Evolutionary conservation across 2,113 vertebrate species (phyloP), one percentile per base, ranked within the genome.

Genomic region (Columba livia): DNA sequence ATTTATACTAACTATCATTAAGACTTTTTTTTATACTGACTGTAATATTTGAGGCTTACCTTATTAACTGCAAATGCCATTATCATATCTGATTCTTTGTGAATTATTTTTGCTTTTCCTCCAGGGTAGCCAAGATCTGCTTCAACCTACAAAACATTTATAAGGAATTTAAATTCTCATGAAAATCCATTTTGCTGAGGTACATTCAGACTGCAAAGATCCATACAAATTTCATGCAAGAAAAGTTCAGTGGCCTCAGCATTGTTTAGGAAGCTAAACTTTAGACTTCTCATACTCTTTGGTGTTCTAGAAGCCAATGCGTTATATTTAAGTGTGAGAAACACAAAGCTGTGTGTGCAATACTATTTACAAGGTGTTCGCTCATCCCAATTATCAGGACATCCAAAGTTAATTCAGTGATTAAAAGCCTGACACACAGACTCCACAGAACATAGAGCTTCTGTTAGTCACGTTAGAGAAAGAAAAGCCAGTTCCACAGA

Each of bases 31-130:
- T 26, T 90, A 51, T 4, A 32, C 9, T 79, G 73, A n/a, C 1
- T 60, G 11, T 74, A 96, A 60, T 85, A 65, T 81, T 70, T 64
- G 40, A 88, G 42, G 48, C 50, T 81, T 96, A 99, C 99, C 99
- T 99, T 99, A 96, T 99, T 99, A 93, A 99, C 98, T 34, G 99
- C 98, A 97, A 99, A 99, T 10, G 99, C 99, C 99, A 99, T 99
- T 94, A 99, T 99, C 96, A 99, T 99, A 95, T 99, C 99, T 2
- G 99, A 99, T 70, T 99, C 99, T 96, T 99, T 99, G 95, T 99
- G 99, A 96, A 99, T 99, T 82, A 99, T 97, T 98, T 99, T 99
- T 80, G 99, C 99, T 93, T 99, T 99, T 81, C 99, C 99, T 88
- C 99, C 99, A 34, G 99, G 99, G 89, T 99, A 99, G 74, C 99